Evolutionary conservation across 2,797 vertebrate species (phyloP), one percentile per base, ranked within the genome.

Genomic region (Smutsia temminckii): DNA sequence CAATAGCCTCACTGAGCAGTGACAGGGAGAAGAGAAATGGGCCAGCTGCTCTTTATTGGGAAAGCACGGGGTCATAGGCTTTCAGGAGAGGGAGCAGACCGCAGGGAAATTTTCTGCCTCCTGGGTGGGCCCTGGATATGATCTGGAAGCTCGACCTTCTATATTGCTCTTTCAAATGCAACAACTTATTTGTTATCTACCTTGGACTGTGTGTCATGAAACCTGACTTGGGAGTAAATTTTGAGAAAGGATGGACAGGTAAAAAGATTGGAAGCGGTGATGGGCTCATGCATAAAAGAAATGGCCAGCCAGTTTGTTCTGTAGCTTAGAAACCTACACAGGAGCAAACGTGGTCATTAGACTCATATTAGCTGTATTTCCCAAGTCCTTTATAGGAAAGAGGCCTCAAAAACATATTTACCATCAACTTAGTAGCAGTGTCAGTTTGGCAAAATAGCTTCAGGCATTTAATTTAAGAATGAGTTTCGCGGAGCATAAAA

Each of bases 401-500:
- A 97, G 90, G 79, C 34, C 96, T 97, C 90, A 85, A 94, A 95
- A 97, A 95, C 66, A 88, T 91, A 32, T 97, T 97, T 97, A 95
- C 93, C 97, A 95, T 97, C 96, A 93, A 92, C 93, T 98, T 97
- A 97, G 97, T 93, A 97, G 97, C 92, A 97, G 96, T 93, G 64
- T 78, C 85, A 97, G 96, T 98, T 97, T 98, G 98, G 97, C 97
- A 98, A 89, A 92, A 93, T 90, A 85, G 40, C 91, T 85, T 97
- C 97, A 96, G 96, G 97, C 96, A 96, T 97, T 97, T 97, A 98
- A 97, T 96, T 95, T 98, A 98, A 97, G 96, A 98, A 97, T 97
- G 95, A 95, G 95, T 94, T 98, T 98, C 98, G 97, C 97, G 92
- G 94, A 98, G 97, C 96, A 98, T 97, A 97, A 98, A 98, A 98